Evolutionary conservation across 2,113 vertebrate genomes (phyloP).

Genomic region (Vicugna pacos): DNA sequence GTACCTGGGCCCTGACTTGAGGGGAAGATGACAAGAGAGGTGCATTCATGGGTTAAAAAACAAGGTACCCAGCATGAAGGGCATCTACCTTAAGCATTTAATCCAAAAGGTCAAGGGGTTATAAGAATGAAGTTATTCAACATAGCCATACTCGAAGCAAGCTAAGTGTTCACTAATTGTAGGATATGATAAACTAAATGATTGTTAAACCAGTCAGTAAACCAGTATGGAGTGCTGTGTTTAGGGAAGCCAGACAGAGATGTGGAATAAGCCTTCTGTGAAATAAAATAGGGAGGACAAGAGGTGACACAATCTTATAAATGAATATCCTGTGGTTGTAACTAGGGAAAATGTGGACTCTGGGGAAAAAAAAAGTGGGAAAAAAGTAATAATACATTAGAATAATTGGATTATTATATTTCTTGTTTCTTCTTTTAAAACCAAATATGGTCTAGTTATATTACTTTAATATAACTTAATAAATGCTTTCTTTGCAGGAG

Average conservation of each 20-base stretch:
- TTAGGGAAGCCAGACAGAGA: background rate
- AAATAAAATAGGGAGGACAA: background rate
- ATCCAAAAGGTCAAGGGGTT: background rate
- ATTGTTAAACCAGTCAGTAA: background rate
- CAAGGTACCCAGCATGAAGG: background rate
- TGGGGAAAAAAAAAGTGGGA: background rate
- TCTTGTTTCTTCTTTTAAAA: background rate
- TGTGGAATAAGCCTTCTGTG: background rate
- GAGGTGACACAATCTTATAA: background rate
- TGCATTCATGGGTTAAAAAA: background rate
- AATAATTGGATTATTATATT: background rate
- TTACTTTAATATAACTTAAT: background rate
- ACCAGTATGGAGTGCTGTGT: background rate
- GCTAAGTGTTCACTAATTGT: background rate
- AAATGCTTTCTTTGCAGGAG: background rate
- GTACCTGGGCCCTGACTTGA: background rate
- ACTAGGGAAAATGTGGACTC: background rate
- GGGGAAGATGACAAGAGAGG: background rate
- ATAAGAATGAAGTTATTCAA: background rate
- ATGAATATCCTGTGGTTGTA: background rate
- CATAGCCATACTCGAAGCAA: background rate
- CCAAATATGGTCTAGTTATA: background rate
- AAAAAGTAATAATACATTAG: background rate
- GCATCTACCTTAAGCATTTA: background rate
- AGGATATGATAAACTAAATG: background rate